Base-by-base conservation (phyloP, 2,113 vertebrate species). In the Tursiops truncatus region DNA sequence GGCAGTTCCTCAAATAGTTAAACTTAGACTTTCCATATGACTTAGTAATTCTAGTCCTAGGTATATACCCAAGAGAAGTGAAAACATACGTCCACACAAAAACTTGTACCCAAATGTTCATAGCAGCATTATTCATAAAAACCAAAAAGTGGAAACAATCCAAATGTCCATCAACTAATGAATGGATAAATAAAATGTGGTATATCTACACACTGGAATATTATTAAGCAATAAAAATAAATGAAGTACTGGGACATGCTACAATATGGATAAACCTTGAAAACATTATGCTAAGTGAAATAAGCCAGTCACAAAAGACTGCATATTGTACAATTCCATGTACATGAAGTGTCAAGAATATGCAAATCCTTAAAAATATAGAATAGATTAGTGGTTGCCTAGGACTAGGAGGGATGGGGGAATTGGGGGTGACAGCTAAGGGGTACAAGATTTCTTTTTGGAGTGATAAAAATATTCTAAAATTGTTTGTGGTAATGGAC, bases 171-270 rank as follows among this genome's bases (percentile, higher is more conserved):
- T 36, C 36, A 36, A 36, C 36, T 36, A 36, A 36, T 36, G 36
- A 36, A 36, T 36, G 36, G 36, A 36, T 36, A 36, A 36, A 94
- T 44, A 67, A 76, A 91, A 79, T 94, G 65, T 41, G 41, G 26
- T 44, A 31, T 89, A 63, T 41, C 10, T 25, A 85, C 26, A 84
- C 44, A 67, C 33, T 81, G 28, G 8, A 70, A 44, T 85, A 83
- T 44, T 95, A 82, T 58, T 93, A 73, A 92, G 17, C 17, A 86
- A n/a, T 90, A 70, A 86, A 76, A 95, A 63, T 3, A 94, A 88
- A 44, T 77, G 38, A 71, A 77, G 74, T 62, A 89, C 26, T 88
- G 23, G n/a, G 53, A 80, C 33, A 41, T 94, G 44, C 20, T 73
- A 28, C n/a, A 93, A 70, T 14, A 70, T 91, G 25, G 36, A 84